Percentiles rank a stretch among this genome's conserved stretches.
phyloP scores from a whole-genome alignment of 2,888 invertebrate genomes.

The Lasius platythorax region DNA sequence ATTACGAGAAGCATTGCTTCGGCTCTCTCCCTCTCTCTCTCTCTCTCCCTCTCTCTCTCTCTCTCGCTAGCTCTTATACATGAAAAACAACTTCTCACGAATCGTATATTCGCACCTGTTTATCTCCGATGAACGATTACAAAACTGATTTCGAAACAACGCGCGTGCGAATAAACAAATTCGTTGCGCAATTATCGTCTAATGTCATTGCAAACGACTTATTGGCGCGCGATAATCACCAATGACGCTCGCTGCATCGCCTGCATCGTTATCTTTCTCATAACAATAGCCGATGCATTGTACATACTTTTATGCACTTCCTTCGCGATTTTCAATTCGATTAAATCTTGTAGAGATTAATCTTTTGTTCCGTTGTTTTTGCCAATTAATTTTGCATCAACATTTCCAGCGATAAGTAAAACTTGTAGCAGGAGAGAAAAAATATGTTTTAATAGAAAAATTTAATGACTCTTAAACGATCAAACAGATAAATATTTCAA shows the following conservation, averaged over 20 bases:
- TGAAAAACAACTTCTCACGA: background rate
- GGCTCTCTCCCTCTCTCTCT: background rate
- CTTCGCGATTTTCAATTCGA: background rate
- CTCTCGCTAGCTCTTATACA: background rate
- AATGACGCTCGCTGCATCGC: slow-evolving; percentile 34
- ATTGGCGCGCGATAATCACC: slow-evolving; percentile 55
- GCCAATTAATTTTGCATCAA: background rate
- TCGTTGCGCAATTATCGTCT: slow-evolving; percentile 69
- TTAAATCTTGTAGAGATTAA: background rate
- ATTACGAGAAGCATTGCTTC: background rate
- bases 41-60: background rate
- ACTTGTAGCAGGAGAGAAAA: background rate
- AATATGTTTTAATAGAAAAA: background rate
- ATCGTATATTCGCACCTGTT: slow-evolving; percentile 30
- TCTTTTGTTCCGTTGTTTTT: background rate
- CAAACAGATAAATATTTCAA: background rate
- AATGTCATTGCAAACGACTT: slow-evolving; percentile 65
- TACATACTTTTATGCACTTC: slow-evolving; percentile 42
- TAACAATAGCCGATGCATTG: slow-evolving; percentile 33
- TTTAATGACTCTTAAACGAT: background rate
- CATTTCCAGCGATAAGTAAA: background rate
- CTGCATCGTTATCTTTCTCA: slow-evolving; percentile 29
- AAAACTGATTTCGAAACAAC: slow-evolving; percentile 56
- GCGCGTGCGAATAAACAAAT: slow-evolving; percentile 59
- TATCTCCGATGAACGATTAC: slow-evolving; percentile 32